A percentile compares a stretch with the other conserved stretches of the same genome.
Conservation (phyloP, 2,113 vertebrate species). For the Pithys albifrons region DNA sequence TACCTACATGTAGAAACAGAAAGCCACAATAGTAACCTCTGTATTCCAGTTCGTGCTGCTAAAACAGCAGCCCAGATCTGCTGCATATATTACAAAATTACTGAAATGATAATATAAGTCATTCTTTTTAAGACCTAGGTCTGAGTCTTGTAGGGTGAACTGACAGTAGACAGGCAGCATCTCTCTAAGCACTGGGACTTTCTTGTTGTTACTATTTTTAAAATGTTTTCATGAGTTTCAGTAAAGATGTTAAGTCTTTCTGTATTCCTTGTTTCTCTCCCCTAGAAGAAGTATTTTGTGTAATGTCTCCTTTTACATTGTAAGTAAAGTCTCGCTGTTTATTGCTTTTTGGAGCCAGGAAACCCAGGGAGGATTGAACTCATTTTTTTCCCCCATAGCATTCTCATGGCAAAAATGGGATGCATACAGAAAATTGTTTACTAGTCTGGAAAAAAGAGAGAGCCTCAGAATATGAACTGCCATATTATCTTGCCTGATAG, state of each 20-base stretch:
- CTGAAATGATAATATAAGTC: neutral
- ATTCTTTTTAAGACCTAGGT: neutral
- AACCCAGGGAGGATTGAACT: neutral
- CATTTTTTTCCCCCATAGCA: neutral
- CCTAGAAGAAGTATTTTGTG: neutral
- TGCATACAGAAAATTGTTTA: conserved; percentile 65
- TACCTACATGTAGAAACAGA: neutral
- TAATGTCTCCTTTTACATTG: neutral
- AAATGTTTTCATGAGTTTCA: neutral
- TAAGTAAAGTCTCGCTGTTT: neutral
- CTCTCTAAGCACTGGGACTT: neutral
- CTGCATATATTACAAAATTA: neutral
- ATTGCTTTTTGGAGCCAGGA: conserved; percentile 5
- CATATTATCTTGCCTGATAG: conserved; percentile 57
- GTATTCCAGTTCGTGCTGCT: neutral
- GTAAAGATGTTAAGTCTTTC: neutral
- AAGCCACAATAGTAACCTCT: neutral
- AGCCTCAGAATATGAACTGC: conserved; percentile 28
- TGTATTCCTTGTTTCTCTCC: neutral
- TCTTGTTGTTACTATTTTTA: neutral
- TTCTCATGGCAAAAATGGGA: conserved; percentile 61
- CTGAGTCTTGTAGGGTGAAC: neutral
- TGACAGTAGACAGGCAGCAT: neutral
- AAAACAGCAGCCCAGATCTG: neutral
- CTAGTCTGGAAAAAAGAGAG: conserved; percentile 35